These are phyloP conservation scores for Chinchilla lanigera DNA, from an alignment of 2,113 vertebrate species.

Conservation along the genomic window DNA sequence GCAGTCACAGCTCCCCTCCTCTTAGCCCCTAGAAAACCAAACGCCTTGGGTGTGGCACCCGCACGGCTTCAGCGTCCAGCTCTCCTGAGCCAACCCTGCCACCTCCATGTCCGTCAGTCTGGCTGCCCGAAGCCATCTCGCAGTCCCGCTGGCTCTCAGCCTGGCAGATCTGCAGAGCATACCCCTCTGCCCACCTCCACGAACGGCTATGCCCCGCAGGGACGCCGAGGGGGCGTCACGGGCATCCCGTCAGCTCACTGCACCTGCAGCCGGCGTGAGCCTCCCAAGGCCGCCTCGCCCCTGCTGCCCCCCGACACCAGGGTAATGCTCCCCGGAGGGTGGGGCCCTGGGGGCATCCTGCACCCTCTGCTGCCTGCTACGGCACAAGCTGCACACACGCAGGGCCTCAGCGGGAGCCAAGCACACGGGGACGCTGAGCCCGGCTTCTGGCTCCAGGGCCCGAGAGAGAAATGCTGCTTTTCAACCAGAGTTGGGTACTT, in stretches of 20 bases:
- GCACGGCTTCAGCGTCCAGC: rapidly evolving
- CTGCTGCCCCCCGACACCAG: too few species aligned
- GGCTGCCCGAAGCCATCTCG: background rate
- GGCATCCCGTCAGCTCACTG: background rate
- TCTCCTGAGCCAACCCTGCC: background rate
- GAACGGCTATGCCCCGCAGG: background rate
- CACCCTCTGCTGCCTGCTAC: too few species aligned
- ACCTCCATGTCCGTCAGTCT: background rate
- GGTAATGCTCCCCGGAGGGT: too few species aligned
- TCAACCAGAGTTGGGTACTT: too few species aligned
- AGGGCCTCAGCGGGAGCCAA: background rate
- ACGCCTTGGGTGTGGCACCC: background rate
- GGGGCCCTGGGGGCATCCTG: too few species aligned
- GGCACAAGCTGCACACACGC: too few species aligned
- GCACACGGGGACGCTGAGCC: background rate
- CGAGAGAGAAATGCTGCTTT: too few species aligned
- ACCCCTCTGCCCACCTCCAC: background rate
- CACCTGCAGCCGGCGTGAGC: background rate
- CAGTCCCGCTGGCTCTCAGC: background rate
- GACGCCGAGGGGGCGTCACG: too few species aligned
- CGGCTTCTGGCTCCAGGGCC: too few species aligned
- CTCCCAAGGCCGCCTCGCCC: background rate
- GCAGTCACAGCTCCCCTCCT: background rate
- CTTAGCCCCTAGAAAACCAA: background rate
- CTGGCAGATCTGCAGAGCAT: background rate